Conservation (phyloP, 2,113 vertebrate species). For the Tiliqua scincoides region DNA sequence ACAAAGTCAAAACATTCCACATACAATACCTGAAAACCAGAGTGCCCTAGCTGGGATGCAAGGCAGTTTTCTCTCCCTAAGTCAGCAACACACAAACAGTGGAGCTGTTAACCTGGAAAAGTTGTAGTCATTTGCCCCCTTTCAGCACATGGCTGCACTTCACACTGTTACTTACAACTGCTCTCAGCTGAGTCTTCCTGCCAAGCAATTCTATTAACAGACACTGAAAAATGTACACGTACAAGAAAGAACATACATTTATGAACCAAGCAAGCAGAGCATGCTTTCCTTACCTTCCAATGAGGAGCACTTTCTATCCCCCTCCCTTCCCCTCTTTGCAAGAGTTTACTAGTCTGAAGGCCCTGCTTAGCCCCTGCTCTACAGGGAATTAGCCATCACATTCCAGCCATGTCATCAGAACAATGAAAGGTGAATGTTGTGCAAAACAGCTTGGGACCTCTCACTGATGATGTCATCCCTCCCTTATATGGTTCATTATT, state of each 20-base stretch:
- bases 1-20: constrained; percentile 32
- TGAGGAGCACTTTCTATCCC: constrained; percentile 36
- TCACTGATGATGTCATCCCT: constrained; percentile 81
- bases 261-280: constrained; percentile 32
- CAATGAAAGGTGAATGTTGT: constrained; percentile 85
- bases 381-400: constrained; percentile 75
- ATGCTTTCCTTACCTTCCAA: constrained; percentile 75
- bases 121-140: background rate
- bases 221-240: background rate
- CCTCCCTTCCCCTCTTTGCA: constrained; percentile 4
- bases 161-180: constrained; percentile 43
- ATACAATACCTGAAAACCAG: constrained; percentile 20
- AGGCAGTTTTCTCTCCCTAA: constrained; percentile 31
- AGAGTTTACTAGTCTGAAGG: constrained; percentile 50
- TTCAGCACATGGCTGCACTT: constrained; percentile 26
- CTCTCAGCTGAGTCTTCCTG: constrained; percentile 37
- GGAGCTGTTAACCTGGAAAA: background rate
- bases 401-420: constrained; percentile 81
- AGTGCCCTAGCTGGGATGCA: background rate
- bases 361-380: constrained; percentile 58
- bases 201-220: constrained; percentile 32
- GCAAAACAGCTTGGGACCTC: constrained; percentile 75
- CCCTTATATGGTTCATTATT: constrained; percentile 77
- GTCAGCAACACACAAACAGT: background rate
- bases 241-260: constrained; percentile 1